Evolutionary conservation across 2,888 invertebrate species (phyloP), one percentile per base, ranked within the genome.

Genomic region (Timema podura): DNA sequence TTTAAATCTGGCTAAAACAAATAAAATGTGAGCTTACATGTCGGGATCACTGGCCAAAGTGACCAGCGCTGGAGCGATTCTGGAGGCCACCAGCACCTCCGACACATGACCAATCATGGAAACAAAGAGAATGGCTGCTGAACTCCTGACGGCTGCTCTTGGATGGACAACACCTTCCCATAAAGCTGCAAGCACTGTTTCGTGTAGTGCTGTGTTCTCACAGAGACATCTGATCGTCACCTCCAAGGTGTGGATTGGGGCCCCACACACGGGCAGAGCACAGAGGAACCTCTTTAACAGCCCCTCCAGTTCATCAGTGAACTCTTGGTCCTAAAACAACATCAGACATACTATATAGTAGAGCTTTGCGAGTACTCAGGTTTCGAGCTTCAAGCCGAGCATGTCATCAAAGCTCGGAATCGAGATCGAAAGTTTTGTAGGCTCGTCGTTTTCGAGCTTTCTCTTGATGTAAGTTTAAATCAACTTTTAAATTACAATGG

Each of bases 161-260:
- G 86, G 85, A 79, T 90, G 88, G 0, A 89, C 87, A 8, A 90
- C 88, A 87, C 88, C 87, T 79, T 88, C 88, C 86, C 89, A 88
- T 11, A 91, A 81, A 71, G 88, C 87, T 68, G 85, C 84, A 73
- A 91, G 80, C 71, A 89, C 84, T 47, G 86, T 80, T 71, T 88
- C 87, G 54, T 89, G 86, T 59, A 85, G 78, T 51, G 76, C 77
- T 47, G 75, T 71, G 46, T 75, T 75, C 67, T 79, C 77, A 73
- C 81, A 80, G 49, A 83, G 76, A 46, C 80, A 78, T 54, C 77
- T 77, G 10, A 83, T 77, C 2, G 79, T 79, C 51, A 81, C 75
- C 71, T 81, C 80, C 64, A 83, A 76, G 72, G 81, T 78, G 72
- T 79, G 82, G 48, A 85, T 77, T 0, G 85, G 83, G 16, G 83